Evolutionary conservation across 1,140 invertebrate genomes (phyloP).

Genomic region (Hirudo medicinalis): DNA sequence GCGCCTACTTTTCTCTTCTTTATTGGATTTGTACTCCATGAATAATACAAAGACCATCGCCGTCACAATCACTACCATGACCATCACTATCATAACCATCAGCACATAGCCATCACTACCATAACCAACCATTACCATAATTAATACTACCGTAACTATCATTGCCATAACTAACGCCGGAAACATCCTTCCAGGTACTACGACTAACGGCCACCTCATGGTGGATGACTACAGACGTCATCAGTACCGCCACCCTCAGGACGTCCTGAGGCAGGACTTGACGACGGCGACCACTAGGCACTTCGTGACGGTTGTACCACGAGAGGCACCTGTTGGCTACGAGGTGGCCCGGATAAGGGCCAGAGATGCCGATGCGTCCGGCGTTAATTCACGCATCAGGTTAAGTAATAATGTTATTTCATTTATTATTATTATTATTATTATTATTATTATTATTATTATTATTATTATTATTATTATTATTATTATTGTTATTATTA

Average conservation of each 20-base stretch:
- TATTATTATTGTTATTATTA: too few relatives aligned
- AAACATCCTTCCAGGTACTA: neutral
- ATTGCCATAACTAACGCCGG: neutral
- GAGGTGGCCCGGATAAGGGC: conserved; percentile 19
- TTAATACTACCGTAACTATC: neutral
- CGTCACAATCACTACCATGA: too few relatives aligned
- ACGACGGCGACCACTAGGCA: neutral
- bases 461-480: too few relatives aligned
- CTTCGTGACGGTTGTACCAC: conserved; percentile 5
- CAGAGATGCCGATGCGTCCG: conserved; percentile 19
- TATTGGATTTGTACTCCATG: too few relatives aligned
- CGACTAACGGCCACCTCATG: too few relatives aligned
- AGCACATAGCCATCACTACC: neutral
- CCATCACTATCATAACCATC: too few relatives aligned
- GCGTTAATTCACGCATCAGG: conserved; percentile 17
- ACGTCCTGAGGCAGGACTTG: neutral
- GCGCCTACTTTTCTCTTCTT: too few relatives aligned
- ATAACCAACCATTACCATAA: neutral
- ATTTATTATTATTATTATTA: too few relatives aligned
- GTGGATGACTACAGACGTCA: neutral
- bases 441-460: too few relatives aligned
- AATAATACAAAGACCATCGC: too few relatives aligned
- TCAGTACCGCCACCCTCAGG: neutral
- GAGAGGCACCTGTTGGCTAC: conserved; percentile 16
- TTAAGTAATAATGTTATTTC: neutral